Base-by-base conservation (phyloP, 2,797 vertebrate species). In the Sphenodon punctatus region DNA sequence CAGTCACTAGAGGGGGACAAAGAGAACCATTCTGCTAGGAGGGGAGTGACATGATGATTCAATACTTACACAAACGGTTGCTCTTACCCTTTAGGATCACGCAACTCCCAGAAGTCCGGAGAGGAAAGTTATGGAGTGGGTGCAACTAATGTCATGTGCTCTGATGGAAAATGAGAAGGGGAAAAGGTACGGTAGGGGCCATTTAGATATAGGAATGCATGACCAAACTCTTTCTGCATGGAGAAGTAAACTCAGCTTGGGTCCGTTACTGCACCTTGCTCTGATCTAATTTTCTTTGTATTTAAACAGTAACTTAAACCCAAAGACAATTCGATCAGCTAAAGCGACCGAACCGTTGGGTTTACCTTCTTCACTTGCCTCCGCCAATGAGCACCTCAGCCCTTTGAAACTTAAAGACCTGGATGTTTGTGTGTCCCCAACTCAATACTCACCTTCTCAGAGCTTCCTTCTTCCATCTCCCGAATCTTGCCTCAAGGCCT, bases 171-270 rank as follows among this genome's bases (percentile, higher is more conserved):
- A 67, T 8, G 78, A 73, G 75, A 83, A 78, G 49, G 75, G 78
- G 4, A 60, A 32, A 88, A 95, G 95, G 96, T 96, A 88, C 25
- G 63, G 8, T 4, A 48, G 25, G 15, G 23, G 10, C 8, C 17
- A 23, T 22, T 34, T 4, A 36, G 32, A 53, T 53, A 53, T 9
- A 5, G 13, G 65, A 73, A 61, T 39, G 5, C 59, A 68, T 39
- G 36, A 48, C 34, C n/a, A n/a, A n/a, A n/a, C n/a, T n/a, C n/a
- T n/a, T n/a, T n/a, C n/a, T n/a, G n/a, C n/a, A n/a, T n/a, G 45
- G 17, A 27, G 5, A 55, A 55, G 15, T 48, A 48, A 10, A 25
- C 23, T 20, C 45, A 46, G 45, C 20, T 46, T 10, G 10, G 22
- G 6, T 23, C 46, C 45, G 22, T 5, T 23, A 36, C 23, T 45